Base-by-base conservation (phyloP, 2,113 vertebrate species). In the Zonotrichia leucophrys region DNA sequence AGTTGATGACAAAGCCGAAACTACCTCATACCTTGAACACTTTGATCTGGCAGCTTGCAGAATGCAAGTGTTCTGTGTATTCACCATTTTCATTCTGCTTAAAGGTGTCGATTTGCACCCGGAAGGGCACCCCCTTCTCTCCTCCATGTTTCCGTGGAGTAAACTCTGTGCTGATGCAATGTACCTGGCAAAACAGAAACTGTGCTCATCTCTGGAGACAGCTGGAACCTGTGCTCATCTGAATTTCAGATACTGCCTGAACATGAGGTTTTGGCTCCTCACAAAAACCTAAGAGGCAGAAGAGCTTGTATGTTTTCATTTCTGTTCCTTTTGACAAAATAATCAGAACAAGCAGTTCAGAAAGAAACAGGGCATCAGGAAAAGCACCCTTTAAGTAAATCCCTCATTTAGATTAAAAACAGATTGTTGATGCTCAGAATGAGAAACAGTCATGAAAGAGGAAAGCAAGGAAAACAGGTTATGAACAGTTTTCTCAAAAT, bases 141-240 rank as follows among this genome's bases (percentile, higher is more conserved):
- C 99, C 99, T 10, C 99, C 99, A 1, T 99, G 99, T 89, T 99
- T 99, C 95, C 99, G 98, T 47, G 98, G 98, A 56, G 99, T 99
- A 97, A 99, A 99, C 95, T 99, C 99, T 1, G 99, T 99, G 96
- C 99, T 99, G 97, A 99, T 99, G 94, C 99, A 99, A 95, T 99
- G 99, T 33, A 99, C 99, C 99, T 99, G 93, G 73, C 22, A 75
- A 95, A 90, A 95, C 39, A 95, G 87, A 94, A 81, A 60, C 50
- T 78, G 77, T 35, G 50, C 72, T 96, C 64, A 91, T 92, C 64
- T 87, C 95, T 90, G 86, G 76, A 93, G 56, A 70, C 68, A 55
- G 72, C 3, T 55, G 44, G 47, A 92, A 70, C 35, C 60, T 56
- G 30, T 52, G 37, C 31, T 83, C 84, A 83, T 59, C 47, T n/a